These are phyloP conservation scores for Muraenolepis orangiensis DNA, from an alignment of 2,797 vertebrate species.

Conservation along the genomic window DNA sequence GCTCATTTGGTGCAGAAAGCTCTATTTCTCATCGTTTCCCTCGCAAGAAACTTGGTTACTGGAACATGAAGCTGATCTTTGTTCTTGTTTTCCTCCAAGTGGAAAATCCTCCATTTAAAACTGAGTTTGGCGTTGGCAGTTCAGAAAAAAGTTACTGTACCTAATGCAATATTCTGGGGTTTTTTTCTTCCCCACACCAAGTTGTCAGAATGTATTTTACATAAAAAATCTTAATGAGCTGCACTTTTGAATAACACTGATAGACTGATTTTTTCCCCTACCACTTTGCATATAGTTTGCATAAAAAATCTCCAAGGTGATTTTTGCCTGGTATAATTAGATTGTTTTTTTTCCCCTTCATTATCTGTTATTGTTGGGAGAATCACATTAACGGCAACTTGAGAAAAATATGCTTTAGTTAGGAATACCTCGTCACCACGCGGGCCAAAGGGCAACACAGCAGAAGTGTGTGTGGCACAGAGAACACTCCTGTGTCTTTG, in stretches of 20 bases:
- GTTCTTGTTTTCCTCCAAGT: slow-evolving; percentile 47
- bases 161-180: background rate
- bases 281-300: slow-evolving; percentile 1
- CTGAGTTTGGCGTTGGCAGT: background rate
- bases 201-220: background rate
- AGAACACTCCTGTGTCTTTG: background rate
- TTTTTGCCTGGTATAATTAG: background rate
- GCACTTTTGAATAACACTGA: slow-evolving; percentile 2
- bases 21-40: slow-evolving; percentile 60
- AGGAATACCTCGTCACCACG: background rate
- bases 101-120: slow-evolving; percentile 28
- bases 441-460: background rate
- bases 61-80: slow-evolving; percentile 44
- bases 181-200: background rate
- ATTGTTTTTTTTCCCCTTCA: background rate
- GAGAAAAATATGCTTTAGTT: background rate
- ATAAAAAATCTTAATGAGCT: background rate
- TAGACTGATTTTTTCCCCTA: background rate
- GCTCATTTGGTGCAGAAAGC: slow-evolving; percentile 42
- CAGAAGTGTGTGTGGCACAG: background rate
- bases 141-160: background rate
- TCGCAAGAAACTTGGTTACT: slow-evolving; percentile 36
- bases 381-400: background rate
- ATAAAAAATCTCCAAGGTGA: background rate
- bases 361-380: slow-evolving; percentile 3